phyloP scores from a whole-genome alignment of 1,140 invertebrate species.

The Ceratitis capitata region DNA sequence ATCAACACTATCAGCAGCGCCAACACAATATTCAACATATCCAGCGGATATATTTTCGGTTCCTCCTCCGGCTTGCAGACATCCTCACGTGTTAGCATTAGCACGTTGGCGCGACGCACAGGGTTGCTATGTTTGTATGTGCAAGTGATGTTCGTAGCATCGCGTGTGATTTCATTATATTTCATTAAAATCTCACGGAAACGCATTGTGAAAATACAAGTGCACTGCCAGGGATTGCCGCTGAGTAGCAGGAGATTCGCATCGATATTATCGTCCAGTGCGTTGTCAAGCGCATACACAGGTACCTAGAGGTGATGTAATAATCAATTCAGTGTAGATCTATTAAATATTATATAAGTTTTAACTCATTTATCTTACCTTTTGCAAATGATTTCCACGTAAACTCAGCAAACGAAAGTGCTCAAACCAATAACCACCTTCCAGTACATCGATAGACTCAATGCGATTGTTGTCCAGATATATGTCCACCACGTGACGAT shows the following conservation, averaged over 20 bases:
- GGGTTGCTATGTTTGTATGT: slow-evolving; percentile 54
- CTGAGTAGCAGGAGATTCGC: slow-evolving; percentile 75
- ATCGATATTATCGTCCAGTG: slow-evolving; percentile 76
- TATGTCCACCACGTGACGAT: slow-evolving; percentile 74
- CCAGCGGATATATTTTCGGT: slow-evolving; percentile 71
- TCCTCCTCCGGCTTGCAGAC: slow-evolving; percentile 71
- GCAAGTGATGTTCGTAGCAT: slow-evolving; percentile 66
- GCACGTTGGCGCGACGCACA: slow-evolving; percentile 70
- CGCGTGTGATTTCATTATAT: slow-evolving; percentile 74
- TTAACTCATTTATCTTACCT: slow-evolving; percentile 68
- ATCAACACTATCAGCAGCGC: slow-evolving; percentile 75
- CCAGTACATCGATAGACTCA: slow-evolving; percentile 74
- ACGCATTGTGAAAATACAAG: slow-evolving; percentile 79
- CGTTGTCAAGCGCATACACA: slow-evolving; percentile 80
- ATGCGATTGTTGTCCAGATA: slow-evolving; percentile 82
- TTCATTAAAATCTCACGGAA: slow-evolving; percentile 80
- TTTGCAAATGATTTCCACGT: slow-evolving; percentile 75
- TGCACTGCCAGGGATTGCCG: slow-evolving; percentile 83
- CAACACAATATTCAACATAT: slow-evolving; percentile 77
- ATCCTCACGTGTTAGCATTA: slow-evolving; percentile 73
- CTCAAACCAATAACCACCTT: slow-evolving; percentile 80
- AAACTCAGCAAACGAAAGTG: slow-evolving; percentile 79
- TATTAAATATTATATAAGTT: not conserved
- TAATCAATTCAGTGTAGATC: no score
- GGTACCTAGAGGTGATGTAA: slow-evolving; percentile 70